Evolutionary conservation across 2,888 invertebrate genomes (phyloP).

Genomic region (Strigamia maritima): DNA sequence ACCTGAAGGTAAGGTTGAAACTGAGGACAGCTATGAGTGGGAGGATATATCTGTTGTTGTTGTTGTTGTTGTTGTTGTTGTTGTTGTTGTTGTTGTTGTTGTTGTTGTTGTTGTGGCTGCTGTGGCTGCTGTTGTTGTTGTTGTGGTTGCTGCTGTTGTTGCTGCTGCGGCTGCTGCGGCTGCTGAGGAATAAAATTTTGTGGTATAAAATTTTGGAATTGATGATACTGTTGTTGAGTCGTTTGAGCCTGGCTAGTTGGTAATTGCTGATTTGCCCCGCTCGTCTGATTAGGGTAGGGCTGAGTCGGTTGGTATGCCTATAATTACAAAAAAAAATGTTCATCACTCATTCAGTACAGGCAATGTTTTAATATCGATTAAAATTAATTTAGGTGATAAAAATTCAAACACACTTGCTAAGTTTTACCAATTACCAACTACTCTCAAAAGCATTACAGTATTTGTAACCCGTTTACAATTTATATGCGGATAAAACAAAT

Average conservation of each 20-base stretch:
- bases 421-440: no score
- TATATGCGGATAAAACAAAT: no score
- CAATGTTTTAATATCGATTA: no score
- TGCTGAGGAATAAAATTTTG: slow-evolving; percentile 37
- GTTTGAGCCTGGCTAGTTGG: slow-evolving; percentile 9
- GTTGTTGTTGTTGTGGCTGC: background rate
- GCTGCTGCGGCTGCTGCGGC: slow-evolving; percentile 40
- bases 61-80: background rate
- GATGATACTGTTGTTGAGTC: slow-evolving; percentile 57
- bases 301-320: slow-evolving; percentile 42
- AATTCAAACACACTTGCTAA: no score
- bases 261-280: slow-evolving; percentile 46
- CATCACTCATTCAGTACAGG: no score
- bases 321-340: slow-evolving; percentile 44
- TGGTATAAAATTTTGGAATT: slow-evolving; percentile 26
- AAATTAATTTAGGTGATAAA: no score
- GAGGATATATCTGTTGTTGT: slow-evolving; percentile 29
- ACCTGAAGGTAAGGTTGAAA: slow-evolving; percentile 38
- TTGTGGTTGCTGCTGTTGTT: slow-evolving; percentile 45
- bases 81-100: background rate
- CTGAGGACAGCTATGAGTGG: slow-evolving; percentile 30
- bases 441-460: no score
- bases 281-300: slow-evolving; percentile 26
- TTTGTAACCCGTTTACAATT: no score
- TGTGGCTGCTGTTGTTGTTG: slow-evolving; percentile 37